Evolutionary conservation across 1,140 invertebrate genomes (phyloP), one percentile per base, ranked within the genome.

Genomic region (Stegodyphus mimosarum): DNA sequence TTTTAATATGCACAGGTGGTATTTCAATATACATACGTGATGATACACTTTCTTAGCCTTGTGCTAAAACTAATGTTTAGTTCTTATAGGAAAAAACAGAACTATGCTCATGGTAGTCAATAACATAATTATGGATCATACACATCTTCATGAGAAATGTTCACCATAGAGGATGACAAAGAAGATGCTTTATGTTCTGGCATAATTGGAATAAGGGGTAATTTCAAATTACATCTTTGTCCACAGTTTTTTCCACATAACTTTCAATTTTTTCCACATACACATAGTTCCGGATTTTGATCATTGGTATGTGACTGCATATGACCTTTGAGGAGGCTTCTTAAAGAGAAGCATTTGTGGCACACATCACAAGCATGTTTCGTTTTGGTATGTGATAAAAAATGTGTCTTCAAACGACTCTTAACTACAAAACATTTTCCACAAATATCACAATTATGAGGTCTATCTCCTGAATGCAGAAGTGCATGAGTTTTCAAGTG

Each of bases 251-350:
- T 91, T 1, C 91, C 91, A 89, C 91, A 92, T 7, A 90, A 33
- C 33, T 89, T 87, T 80, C 92, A 92, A 5, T 89, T 87, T 87
- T 91, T 91, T 1, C 91, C 91, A 89, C 91, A 92, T 7, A 90
- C 72, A 33, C 89, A 89, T 88, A 91, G 92, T 49, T 91, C 78
- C 87, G 90, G 89, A 63, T 88, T 88, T 77, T 90, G 89, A 51
- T 90, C 88, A 49, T 89, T 88, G 9, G 88, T 87, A 86, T 92
- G 91, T 11, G 90, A 87, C 49, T 90, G 88, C 88, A 90, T 90
- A 83, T 92, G 91, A 13, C 89, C 88, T 63, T 89, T 88, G 6
- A 92, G 87, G 49, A 90, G 89, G 17, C 90, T 89, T 17, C 87
- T 89, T 86, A 91, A 89, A 50, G 89, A 88, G 86, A 92, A 92